Percentiles rank a stretch among this genome's conserved stretches.
These are phyloP conservation scores for Dryoscopus gambensis DNA, from an alignment of 2,113 vertebrate species.

Conservation along the genomic window DNA sequence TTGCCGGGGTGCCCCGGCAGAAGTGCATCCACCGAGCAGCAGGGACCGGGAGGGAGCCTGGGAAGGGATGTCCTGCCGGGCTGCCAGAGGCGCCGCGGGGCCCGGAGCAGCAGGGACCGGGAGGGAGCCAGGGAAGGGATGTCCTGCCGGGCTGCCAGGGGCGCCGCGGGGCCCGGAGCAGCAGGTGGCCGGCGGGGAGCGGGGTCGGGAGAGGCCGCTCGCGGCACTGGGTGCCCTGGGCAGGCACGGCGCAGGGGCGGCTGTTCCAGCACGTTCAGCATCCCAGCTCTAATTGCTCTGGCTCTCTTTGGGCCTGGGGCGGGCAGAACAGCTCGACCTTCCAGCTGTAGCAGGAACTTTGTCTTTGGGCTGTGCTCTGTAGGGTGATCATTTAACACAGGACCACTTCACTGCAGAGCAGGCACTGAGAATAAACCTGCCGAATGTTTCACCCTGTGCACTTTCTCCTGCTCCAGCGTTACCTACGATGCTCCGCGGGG, in stretches of 20 bases:
- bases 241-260: background rate
- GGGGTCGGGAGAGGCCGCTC: background rate
- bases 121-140: no score
- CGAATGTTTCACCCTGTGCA: background rate
- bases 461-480: background rate
- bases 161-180: no score
- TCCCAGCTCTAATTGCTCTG: background rate
- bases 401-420: background rate
- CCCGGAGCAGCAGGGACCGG: background rate
- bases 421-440: background rate
- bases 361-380: background rate
- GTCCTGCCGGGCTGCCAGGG: no score
- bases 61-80: background rate
- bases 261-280: background rate
- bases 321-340: background rate
- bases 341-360: background rate
- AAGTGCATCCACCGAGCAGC: background rate
- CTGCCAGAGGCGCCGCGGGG: background rate
- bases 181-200: background rate
- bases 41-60: background rate
- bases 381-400: no score
- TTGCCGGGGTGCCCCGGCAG: background rate
- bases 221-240: rapidly evolving
- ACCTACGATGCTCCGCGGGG: background rate
- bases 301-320: background rate